Conservation (phyloP, 2,113 vertebrate species). For the Dipodomys stephensi region DNA sequence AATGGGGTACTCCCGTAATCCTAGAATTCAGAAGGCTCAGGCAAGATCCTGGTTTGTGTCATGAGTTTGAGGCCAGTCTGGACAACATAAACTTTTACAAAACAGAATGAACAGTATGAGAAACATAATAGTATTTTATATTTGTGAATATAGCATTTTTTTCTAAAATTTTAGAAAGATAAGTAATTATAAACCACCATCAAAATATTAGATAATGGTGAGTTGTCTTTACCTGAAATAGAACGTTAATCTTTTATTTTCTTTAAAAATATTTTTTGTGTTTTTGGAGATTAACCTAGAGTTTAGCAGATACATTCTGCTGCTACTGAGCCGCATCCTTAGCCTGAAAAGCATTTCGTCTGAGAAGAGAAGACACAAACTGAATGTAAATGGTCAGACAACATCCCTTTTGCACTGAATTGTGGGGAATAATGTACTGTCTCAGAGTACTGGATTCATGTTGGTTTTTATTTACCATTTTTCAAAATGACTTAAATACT, state of each 20-base stretch:
- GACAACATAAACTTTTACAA: neutral
- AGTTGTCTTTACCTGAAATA: slow-evolving; percentile 25
- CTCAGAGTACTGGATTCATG: slow-evolving; percentile 34
- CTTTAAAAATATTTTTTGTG: neutral
- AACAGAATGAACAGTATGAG: neutral
- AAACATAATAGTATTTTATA: slow-evolving; percentile 38
- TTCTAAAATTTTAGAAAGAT: slow-evolving; percentile 5
- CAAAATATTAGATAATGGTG: neutral
- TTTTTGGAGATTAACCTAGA: neutral
- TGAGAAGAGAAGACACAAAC: neutral
- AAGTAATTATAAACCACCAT: neutral
- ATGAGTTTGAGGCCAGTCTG: neutral
- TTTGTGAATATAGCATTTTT: slow-evolving; percentile 24
- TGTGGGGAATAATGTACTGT: slow-evolving; percentile 32
- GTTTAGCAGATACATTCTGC: neutral
- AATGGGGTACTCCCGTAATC: too few relatives aligned
- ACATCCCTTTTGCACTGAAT: neutral
- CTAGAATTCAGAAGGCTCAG: neutral
- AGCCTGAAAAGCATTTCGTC: neutral
- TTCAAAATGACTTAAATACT: slow-evolving; percentile 47
- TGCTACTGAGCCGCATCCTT: neutral
- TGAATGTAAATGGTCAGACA: neutral
- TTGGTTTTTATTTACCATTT: slow-evolving; percentile 53
- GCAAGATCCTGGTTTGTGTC: neutral
- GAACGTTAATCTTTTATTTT: neutral